A percentile compares a stretch with the other conserved stretches of the same genome.
phyloP scores from a whole-genome alignment of 2,888 invertebrate species.

The Xestobium rufovillosum region DNA sequence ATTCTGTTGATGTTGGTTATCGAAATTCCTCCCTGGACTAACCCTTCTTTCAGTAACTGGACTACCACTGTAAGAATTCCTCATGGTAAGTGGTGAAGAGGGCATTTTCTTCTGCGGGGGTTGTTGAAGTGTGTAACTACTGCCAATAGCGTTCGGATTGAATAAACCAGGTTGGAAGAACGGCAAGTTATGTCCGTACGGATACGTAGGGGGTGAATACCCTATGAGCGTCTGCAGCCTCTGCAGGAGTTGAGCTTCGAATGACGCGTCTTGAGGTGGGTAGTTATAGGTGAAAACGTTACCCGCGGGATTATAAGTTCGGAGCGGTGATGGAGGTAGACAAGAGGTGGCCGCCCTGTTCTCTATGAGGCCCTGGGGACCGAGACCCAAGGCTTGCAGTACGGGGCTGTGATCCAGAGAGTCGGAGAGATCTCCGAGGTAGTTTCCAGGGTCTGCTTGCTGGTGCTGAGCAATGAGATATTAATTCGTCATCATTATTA shows the following conservation, averaged over 20 bases:
- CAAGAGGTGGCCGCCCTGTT: constrained; percentile 37
- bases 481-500: too few relatives aligned
- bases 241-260: constrained; percentile 47
- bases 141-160: constrained; percentile 30
- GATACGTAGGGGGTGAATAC: constrained; percentile 37
- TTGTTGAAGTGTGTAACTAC: constrained; percentile 35
- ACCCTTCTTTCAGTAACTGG: constrained; percentile 30
- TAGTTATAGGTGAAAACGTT: constrained; percentile 36
- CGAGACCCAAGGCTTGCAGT: constrained; percentile 33
- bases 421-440: constrained; percentile 26
- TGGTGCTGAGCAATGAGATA: constrained; percentile 16
- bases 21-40: constrained; percentile 32
- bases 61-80: constrained; percentile 35
- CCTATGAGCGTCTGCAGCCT: constrained; percentile 46
- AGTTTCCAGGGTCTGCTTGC: constrained; percentile 23
- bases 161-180: constrained; percentile 29
- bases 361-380: constrained; percentile 37
- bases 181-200: constrained; percentile 29
- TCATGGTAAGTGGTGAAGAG: constrained; percentile 31
- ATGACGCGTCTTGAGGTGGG: constrained; percentile 28
- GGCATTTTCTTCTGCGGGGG: constrained; percentile 39
- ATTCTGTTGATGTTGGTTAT: constrained; percentile 33
- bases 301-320: constrained; percentile 34
- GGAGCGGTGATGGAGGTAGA: constrained; percentile 37
- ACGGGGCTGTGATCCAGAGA: constrained; percentile 34